Conservation (phyloP, 2,797 vertebrate genomes). For the Phrynocephalus forsythii region DNA sequence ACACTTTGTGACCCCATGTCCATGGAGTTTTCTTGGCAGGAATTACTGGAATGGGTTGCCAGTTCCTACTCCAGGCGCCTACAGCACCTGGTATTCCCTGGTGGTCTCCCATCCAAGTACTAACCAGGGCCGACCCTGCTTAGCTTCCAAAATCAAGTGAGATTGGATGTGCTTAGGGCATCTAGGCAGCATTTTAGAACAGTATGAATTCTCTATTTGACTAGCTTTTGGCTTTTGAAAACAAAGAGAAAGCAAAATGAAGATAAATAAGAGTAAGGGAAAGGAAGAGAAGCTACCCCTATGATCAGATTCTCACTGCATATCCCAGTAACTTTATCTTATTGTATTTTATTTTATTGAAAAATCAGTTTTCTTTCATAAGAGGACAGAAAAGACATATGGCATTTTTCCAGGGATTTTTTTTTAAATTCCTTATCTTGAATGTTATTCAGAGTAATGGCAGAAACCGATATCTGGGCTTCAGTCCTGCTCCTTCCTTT, state of each 20-base stretch:
- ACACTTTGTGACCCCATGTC: no score
- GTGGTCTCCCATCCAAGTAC: no score
- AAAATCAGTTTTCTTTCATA: conserved; percentile 43
- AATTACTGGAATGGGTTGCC: no score
- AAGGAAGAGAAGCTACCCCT: not conserved
- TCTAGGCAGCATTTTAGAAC: not conserved
- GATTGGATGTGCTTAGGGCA: no score
- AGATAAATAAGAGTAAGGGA: not conserved
- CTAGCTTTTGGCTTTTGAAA: conserved; percentile 54
- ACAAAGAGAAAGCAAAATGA: conserved; percentile 46
- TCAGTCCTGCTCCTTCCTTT: conserved; percentile 30
- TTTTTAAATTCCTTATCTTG: not conserved
- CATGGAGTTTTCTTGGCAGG: no score
- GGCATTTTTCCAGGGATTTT: conserved; percentile 26
- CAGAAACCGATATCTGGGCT: not conserved
- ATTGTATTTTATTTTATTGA: not conserved
- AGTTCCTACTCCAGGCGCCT: no score
- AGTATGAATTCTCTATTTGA: conserved; percentile 42
- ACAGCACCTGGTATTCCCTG: no score
- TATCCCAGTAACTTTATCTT: conserved; percentile 45
- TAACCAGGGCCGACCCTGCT: no score
- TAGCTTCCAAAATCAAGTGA: no score
- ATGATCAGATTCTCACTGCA: conserved; percentile 32
- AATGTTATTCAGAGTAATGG: not conserved
- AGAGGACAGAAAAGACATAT: conserved; percentile 41